Percentiles rank a stretch among this genome's conserved stretches.
These are phyloP conservation scores for Tiliqua scincoides DNA, from an alignment of 2,113 vertebrate genomes.

Conservation along the genomic window DNA sequence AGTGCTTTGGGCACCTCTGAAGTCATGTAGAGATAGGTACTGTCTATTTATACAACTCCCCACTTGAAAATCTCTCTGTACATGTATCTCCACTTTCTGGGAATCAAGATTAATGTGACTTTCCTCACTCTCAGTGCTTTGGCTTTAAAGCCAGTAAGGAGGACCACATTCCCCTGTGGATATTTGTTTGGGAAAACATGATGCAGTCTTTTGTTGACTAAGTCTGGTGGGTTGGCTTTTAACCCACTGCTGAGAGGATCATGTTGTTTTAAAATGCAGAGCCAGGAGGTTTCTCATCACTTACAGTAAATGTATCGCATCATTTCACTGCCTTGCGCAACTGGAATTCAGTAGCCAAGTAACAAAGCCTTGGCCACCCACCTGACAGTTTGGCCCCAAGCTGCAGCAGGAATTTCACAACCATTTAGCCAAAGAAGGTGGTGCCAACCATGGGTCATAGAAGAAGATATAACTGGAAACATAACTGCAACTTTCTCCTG, in stretches of 20 bases:
- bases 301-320: constrained; percentile 70
- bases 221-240: neutral
- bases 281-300: constrained; percentile 62
- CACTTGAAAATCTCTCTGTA: neutral
- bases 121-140: fast-evolving
- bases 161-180: fast-evolving
- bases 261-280: constrained; percentile 57
- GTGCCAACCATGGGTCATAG: neutral
- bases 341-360: constrained; percentile 57
- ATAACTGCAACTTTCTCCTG: neutral
- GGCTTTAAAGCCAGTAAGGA: fast-evolving
- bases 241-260: constrained; percentile 15
- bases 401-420: constrained; percentile 25
- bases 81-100: neutral
- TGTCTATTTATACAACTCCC: neutral
- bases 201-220: neutral
- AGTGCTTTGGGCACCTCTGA: neutral
- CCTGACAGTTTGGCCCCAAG: constrained; percentile 32
- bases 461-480: neutral
- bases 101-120: neutral
- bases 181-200: neutral
- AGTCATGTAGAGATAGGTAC: neutral
- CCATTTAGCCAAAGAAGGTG: neutral
- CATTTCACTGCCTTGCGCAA: constrained; percentile 66
- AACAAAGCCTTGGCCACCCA: constrained; percentile 31